Base-by-base conservation (phyloP, 2,113 vertebrate genomes). In the Empidonax alnorum region DNA sequence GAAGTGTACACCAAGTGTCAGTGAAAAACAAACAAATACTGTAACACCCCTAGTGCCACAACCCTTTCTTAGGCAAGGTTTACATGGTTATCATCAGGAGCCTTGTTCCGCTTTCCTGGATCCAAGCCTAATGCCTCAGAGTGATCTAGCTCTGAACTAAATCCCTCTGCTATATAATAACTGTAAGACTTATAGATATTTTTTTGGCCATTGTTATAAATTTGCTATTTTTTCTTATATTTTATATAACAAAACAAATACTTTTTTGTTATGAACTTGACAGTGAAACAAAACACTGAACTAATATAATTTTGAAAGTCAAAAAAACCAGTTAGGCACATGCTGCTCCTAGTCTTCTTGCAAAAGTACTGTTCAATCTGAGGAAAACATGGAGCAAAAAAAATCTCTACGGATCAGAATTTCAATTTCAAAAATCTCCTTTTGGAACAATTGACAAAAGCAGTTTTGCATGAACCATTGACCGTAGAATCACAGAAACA, bases 201-300 rank as follows among this genome's bases (percentile, higher is more conserved):
- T n/a, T 79, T 73, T 41, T 73, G 37, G 52, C 79, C 31, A 66
- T 68, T 35, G 53, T 78, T 74, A 91, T 76, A 94, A 33, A 84
- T 55, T 83, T 83, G 2, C 28, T 59, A 7, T 33, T 59, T 33
- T 66, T 39, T 24, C 12, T 33, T 65, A 20, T 21, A 37, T 46
- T 59, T 52, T 30, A 3, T 30, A 8, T 6, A 53, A 46, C 3
- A 39, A 74, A 74, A 10, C 15, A 55, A 37, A n/a, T 52, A 12
- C 4, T 55, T 52, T 62, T 86, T 69, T 35, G 42, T 85, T 86
- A 91, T 56, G 90, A 63, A 91, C 41, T 83, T 89, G 41, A 87
- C 77, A 69, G 9, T 30, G 20, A 94, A 97, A 93, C 30, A 91
- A 94, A 96, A 84, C 68, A 83, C 55, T 88, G 90, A 79, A 85